A percentile compares a stretch with the other conserved stretches of the same genome.
Evolutionary conservation across 1,140 invertebrate species (phyloP).

Genomic region (Trichogramma pretiosum): DNA sequence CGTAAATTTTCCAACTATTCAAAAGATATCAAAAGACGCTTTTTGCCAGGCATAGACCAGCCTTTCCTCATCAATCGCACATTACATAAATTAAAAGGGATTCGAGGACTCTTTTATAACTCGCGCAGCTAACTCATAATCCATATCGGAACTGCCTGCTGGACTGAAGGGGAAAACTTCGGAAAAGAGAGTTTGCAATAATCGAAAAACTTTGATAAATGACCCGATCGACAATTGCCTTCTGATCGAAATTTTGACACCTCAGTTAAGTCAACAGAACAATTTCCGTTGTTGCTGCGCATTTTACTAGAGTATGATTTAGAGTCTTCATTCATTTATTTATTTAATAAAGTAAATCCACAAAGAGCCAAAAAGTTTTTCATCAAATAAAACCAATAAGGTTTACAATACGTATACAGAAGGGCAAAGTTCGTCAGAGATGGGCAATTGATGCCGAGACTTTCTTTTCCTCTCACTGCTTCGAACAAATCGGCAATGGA

Average conservation of each 20-base stretch:
- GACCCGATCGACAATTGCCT: no score
- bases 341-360: no score
- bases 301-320: no score
- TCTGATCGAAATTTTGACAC: no score
- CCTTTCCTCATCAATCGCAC: conserved; percentile 1
- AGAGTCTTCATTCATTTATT: no score
- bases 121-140: conserved; percentile 11
- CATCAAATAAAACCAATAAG: not conserved
- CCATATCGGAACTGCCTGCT: no score
- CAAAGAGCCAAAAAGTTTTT: no score
- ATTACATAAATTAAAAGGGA: conserved; percentile 5
- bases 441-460: conserved; percentile 22
- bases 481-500: conserved; percentile 15
- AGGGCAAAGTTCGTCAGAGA: conserved; percentile 5
- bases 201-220: conserved; percentile 31
- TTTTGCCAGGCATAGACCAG: no score
- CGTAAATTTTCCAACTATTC: conserved; percentile 10
- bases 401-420: conserved; percentile 1
- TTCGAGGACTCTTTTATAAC: not conserved
- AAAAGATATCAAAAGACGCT: conserved; percentile 3
- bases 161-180: conserved; percentile 12
- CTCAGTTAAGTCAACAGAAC: no score
- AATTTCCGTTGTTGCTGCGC: no score
- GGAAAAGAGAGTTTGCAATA: conserved; percentile 21
- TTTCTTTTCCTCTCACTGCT: not conserved